Conservation (phyloP, 2,797 vertebrate species). For the Sebastes diaconus region DNA sequence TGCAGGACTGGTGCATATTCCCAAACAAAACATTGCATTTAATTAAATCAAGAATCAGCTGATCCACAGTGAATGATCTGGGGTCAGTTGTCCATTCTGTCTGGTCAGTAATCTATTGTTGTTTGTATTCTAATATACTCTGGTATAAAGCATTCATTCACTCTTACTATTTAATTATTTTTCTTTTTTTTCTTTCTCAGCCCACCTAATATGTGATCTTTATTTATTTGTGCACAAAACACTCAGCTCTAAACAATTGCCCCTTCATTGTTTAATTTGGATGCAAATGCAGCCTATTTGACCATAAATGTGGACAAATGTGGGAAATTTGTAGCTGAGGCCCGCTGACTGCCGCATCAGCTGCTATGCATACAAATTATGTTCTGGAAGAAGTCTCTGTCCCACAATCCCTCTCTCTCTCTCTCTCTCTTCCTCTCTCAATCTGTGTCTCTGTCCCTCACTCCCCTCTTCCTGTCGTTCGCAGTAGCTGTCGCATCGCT, state of each 20-base stretch:
- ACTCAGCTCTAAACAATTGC: not conserved
- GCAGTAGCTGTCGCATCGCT: slow-evolving; percentile 45
- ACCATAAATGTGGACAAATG: slow-evolving; percentile 77
- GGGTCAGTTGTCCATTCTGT: not conserved
- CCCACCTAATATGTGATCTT: slow-evolving; percentile 12
- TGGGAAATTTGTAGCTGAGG: slow-evolving; percentile 70
- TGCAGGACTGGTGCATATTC: not conserved
- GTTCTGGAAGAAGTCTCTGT: slow-evolving; percentile 69
- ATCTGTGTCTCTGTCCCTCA: slow-evolving; percentile 42
- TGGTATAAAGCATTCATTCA: not conserved
- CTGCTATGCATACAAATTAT: slow-evolving; percentile 79
- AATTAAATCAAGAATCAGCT: slow-evolving; percentile 5
- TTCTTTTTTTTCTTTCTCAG: not conserved
- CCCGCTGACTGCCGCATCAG: slow-evolving; percentile 61
- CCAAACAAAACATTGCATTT: slow-evolving; percentile 12
- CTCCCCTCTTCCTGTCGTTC: slow-evolving; percentile 36
- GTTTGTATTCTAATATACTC: not conserved
- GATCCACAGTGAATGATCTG: not conserved
- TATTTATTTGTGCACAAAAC: slow-evolving; percentile 23
- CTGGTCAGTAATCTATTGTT: not conserved
- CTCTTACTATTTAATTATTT: not conserved
- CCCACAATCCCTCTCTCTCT: slow-evolving; percentile 22
- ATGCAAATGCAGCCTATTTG: slow-evolving; percentile 60
- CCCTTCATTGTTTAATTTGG: slow-evolving; percentile 45
- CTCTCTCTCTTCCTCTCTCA: not conserved